Base-by-base conservation (phyloP, 2,797 vertebrate species). In the Microctenopoma lineatum region DNA sequence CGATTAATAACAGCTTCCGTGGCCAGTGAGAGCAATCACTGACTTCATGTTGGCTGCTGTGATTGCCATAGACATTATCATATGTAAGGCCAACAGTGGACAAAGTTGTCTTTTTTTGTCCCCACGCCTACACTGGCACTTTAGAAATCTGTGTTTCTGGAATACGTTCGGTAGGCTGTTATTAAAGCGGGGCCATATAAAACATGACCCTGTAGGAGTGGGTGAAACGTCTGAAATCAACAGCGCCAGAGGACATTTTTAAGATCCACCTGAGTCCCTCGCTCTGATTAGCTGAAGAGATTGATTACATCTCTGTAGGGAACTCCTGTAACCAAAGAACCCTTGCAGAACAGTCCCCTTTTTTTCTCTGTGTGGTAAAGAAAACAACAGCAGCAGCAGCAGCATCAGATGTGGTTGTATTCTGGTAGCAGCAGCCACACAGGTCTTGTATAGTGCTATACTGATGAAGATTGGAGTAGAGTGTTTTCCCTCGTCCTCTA, bases 401-500 rank as follows among this genome's bases (percentile, higher is more conserved):
- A 54, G 58, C 59, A 75, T 81, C 70, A 70, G 72, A 75, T 68
- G 76, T 85, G 79, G 63, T 74, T n/a, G 72, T 80, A 55, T 79
- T 84, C 83, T 76, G 77, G 85, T 89, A 83, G 88, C 84, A 85
- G 83, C 77, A 60, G 75, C 75, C 67, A 64, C 67, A 86, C 73
- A 70, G 76, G 86, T 73, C 86, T 90, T 77, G 85, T 84, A 88
- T 72, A 81, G 81, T 58, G 59, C 61, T 81, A 78, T 90, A 91
- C 89, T 91, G 88, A 92, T 92, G 85, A 88, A 89, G 90, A 92
- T 90, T 85, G 77, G 82, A 89, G 77, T 76, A 64, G 85, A 91
- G 86, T 70, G 86, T 68, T 87, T 74, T 79, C 84, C 70, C 82
- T 83, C 88, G 84, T 80, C 77, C 79, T 81, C 79, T 72, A 72